These are phyloP conservation scores for Temnothorax curvispinosus DNA, from an alignment of 1,140 invertebrate genomes.

Conservation along the genomic window DNA sequence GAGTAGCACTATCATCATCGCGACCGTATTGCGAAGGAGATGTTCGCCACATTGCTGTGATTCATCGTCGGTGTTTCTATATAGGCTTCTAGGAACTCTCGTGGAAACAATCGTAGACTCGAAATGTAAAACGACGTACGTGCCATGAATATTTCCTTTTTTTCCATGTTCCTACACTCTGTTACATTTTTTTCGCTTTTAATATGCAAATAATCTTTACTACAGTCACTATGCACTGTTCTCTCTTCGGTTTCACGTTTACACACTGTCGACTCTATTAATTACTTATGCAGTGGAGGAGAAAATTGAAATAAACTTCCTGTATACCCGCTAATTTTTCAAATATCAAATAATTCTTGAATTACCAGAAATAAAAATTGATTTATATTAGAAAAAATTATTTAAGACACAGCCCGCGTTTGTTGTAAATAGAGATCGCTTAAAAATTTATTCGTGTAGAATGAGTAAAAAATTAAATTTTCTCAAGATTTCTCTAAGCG, in stretches of 20 bases:
- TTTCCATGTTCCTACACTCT: neutral
- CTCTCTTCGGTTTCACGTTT: neutral
- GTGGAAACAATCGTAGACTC: conserved; percentile 30
- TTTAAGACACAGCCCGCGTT: neutral
- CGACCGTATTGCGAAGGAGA: conserved; percentile 71
- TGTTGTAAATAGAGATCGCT: neutral
- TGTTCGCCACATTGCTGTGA: conserved; percentile 60
- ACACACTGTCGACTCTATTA: neutral
- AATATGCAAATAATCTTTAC: conserved; percentile 13
- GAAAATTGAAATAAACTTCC: neutral
- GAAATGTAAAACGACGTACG: conserved; percentile 36
- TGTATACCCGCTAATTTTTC: neutral
- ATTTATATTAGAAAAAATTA: neutral
- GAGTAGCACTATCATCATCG: conserved; percentile 67
- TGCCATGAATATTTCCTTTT: neutral
- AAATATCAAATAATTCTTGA: neutral
- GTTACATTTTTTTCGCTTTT: conserved; percentile 31
- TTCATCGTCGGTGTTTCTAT: conserved; percentile 65
- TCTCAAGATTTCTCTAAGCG: neutral
- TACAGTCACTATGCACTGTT: neutral
- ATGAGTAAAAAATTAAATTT: neutral
- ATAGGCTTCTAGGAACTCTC: conserved; percentile 49
- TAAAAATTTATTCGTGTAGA: neutral
- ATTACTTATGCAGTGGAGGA: neutral
- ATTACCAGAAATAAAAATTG: neutral